phyloP scores from a whole-genome alignment of 2,888 invertebrate genomes.

The Pilophorus perplexus region DNA sequence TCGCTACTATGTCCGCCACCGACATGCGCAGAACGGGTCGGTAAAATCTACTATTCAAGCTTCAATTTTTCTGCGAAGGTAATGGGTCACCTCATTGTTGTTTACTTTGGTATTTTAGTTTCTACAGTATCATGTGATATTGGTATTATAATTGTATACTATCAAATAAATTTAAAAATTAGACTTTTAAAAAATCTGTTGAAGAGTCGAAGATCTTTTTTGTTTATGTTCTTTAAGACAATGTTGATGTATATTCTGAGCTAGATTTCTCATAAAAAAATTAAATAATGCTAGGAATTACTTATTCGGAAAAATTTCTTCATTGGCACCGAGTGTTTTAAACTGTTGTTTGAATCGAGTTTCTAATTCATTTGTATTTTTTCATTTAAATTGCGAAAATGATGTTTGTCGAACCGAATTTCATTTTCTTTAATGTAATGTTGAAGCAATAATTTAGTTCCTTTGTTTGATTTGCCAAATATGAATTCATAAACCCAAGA shows the following conservation, averaged over 20 bases:
- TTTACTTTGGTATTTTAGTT: conserved; percentile 28
- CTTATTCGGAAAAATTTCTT: conserved; percentile 23
- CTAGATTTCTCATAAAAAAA: conserved; percentile 22
- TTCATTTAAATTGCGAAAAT: conserved; percentile 3
- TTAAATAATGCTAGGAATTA: conserved; percentile 13
- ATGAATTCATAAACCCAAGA: conserved; percentile 25
- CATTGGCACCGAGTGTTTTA: conserved; percentile 31
- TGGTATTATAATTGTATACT: conserved; percentile 18
- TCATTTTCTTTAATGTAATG: conserved; percentile 25
- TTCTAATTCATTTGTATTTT: conserved; percentile 8
- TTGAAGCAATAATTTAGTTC: conserved; percentile 40
- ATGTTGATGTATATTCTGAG: conserved; percentile 33
- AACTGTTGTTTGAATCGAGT: conserved; percentile 26
- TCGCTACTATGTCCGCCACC: too few relatives aligned
- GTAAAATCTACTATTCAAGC: too few relatives aligned
- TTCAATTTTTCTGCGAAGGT: too few relatives aligned
- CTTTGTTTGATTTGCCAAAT: conserved; percentile 37
- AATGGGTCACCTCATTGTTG: too few relatives aligned
- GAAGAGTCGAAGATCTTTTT: conserved; percentile 27
- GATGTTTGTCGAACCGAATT: conserved; percentile 17
- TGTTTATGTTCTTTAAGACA: conserved; percentile 39
- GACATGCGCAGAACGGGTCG: too few relatives aligned
- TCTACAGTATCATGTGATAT: conserved; percentile 33
- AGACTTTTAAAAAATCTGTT: conserved; percentile 23
- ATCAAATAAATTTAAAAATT: conserved; percentile 5